phyloP scores from a whole-genome alignment of 2,797 vertebrate genomes.

The Microhierax caerulescens region DNA sequence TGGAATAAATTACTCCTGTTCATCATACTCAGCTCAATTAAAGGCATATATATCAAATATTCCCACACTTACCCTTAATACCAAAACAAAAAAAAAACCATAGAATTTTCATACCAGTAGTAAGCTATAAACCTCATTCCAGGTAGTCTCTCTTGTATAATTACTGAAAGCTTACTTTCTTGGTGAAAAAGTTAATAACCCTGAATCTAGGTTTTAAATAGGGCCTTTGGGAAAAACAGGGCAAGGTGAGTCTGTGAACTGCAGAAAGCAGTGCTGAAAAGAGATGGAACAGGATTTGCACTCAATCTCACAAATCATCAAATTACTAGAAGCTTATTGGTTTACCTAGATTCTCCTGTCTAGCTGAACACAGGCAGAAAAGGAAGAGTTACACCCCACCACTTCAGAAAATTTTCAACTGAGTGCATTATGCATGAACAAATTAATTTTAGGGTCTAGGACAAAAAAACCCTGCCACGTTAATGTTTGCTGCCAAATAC shows the following conservation, averaged over 20 bases:
- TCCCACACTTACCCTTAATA: background rate
- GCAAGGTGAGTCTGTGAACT: background rate
- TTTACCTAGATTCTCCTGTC: background rate
- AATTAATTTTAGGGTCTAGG: background rate
- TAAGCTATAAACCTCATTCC: background rate
- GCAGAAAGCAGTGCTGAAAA: background rate
- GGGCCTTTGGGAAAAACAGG: background rate
- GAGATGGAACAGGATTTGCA: background rate
- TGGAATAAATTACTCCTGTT: background rate
- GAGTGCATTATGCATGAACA: background rate
- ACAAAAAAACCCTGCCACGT: background rate
- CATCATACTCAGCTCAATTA: background rate
- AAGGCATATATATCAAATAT: background rate
- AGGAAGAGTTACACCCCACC: background rate
- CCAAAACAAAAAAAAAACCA: background rate
- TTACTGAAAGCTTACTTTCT: background rate
- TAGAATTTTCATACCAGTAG: background rate
- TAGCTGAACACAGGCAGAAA: background rate
- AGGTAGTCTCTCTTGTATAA: background rate
- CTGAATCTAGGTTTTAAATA: constrained; percentile 4
- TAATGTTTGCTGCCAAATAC: background rate
- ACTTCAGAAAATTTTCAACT: background rate
- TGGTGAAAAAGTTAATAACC: constrained; percentile 18
- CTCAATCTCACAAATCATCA: background rate
- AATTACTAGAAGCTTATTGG: background rate